Evolutionary conservation across 2,888 invertebrate genomes (phyloP).

Genomic region (Norana najaformis): DNA sequence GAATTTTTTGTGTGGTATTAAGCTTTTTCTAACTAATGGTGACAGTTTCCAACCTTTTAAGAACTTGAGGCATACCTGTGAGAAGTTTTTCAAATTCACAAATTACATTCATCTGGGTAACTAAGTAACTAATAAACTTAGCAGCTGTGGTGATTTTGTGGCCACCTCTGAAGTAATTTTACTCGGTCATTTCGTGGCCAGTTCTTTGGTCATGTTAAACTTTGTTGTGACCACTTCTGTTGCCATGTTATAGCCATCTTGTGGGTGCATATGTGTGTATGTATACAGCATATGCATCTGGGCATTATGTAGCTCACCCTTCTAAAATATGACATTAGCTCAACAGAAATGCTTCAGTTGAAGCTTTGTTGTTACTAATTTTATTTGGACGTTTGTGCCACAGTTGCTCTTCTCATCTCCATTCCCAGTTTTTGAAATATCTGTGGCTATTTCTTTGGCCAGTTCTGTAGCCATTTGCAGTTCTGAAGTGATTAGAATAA

Average conservation of each 20-base stretch:
- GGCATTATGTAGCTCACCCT: background rate
- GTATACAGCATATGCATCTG: background rate
- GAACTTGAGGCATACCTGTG: too few relatives aligned
- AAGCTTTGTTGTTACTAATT: background rate
- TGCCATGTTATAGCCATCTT: background rate
- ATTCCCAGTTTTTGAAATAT: background rate
- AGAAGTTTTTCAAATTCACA: too few relatives aligned
- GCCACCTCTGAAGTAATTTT: too few relatives aligned
- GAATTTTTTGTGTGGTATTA: too few relatives aligned
- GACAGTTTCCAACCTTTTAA: too few relatives aligned
- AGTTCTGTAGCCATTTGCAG: background rate
- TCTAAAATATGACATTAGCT: background rate
- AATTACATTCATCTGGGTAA: too few relatives aligned
- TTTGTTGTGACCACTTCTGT: too few relatives aligned
- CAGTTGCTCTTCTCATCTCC: background rate
- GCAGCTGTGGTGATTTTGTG: too few relatives aligned
- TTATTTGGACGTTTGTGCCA: background rate
- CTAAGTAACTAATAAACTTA: too few relatives aligned
- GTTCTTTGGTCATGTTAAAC: too few relatives aligned
- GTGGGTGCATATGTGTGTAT: background rate
- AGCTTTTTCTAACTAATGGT: too few relatives aligned
- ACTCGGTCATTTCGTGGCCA: too few relatives aligned
- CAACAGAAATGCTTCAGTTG: background rate
- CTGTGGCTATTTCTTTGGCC: background rate
- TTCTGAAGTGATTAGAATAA: background rate